These are phyloP conservation scores for Lochmaea capreae DNA, from an alignment of 2,888 invertebrate genomes.

Conservation along the genomic window DNA sequence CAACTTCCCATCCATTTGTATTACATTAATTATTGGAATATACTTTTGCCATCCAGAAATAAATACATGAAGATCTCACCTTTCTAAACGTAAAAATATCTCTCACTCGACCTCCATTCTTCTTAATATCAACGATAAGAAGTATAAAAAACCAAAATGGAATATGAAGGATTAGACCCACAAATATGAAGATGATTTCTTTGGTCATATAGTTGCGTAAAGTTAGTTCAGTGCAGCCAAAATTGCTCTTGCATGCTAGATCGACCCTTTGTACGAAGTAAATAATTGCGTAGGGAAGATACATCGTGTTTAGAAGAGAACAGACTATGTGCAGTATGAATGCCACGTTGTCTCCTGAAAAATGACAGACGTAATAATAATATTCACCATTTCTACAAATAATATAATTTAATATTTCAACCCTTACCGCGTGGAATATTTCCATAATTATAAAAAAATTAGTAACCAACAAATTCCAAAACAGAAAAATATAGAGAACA, in stretches of 20 bases:
- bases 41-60: conserved; percentile 4
- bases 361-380: background rate
- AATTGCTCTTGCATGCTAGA: conserved; percentile 77
- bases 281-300: conserved; percentile 84
- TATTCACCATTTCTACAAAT: background rate
- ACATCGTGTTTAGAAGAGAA: conserved; percentile 81
- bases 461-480: too few species aligned
- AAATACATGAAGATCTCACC: conserved; percentile 35
- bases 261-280: conserved; percentile 85
- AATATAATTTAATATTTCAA: too few species aligned
- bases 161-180: conserved; percentile 76
- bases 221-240: conserved; percentile 72
- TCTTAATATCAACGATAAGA: conserved; percentile 75
- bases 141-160: conserved; percentile 76
- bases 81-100: conserved; percentile 68
- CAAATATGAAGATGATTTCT: conserved; percentile 77
- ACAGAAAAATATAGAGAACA: too few species aligned
- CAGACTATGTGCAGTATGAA: conserved; percentile 79
- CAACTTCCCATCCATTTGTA: too few species aligned
- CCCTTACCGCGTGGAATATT: too few species aligned
- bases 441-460: too few species aligned
- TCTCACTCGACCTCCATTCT: conserved; percentile 72
- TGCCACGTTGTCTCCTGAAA: conserved; percentile 74
- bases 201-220: conserved; percentile 77
- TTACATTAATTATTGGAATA: too few species aligned